A percentile compares a stretch with the other conserved stretches of the same genome.
phyloP scores from a whole-genome alignment of 2,113 vertebrate genomes.

The Chionomys nivalis region DNA sequence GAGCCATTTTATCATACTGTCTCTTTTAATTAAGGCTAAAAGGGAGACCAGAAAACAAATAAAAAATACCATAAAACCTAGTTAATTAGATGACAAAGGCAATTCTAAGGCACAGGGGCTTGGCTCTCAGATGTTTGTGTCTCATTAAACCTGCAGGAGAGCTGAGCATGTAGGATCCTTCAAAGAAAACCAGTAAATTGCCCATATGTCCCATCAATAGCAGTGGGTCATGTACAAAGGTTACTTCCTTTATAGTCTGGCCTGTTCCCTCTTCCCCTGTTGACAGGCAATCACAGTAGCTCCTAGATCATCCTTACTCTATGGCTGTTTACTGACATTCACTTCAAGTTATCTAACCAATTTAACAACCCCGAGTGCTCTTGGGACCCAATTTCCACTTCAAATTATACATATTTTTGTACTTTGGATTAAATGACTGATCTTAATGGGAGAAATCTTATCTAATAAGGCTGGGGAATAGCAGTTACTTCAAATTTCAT shows the following conservation, averaged over 20 bases:
- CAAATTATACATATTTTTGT: slow-evolving; percentile 75
- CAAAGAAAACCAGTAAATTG: slow-evolving; percentile 70
- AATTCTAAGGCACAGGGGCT: slow-evolving; percentile 46
- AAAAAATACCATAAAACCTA: slow-evolving; percentile 69
- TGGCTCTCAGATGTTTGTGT: slow-evolving; percentile 49
- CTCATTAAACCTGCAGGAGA: slow-evolving; percentile 68
- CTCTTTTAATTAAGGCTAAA: slow-evolving; percentile 83
- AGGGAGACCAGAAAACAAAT: slow-evolving; percentile 75
- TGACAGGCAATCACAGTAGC: slow-evolving; percentile 61
- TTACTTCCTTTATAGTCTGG: slow-evolving; percentile 43
- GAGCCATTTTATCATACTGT: slow-evolving; percentile 75
- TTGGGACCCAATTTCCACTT: slow-evolving; percentile 76
- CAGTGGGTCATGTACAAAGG: slow-evolving; percentile 56
- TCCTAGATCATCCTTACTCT: slow-evolving; percentile 59
- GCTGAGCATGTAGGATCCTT: slow-evolving; percentile 43
- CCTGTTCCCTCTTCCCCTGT: slow-evolving; percentile 1
- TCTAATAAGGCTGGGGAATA: slow-evolving; percentile 68
- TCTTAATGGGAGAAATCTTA: slow-evolving; percentile 76
- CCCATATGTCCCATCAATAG: slow-evolving; percentile 56
- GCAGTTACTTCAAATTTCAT: slow-evolving; percentile 74
- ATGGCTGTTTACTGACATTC: slow-evolving; percentile 63
- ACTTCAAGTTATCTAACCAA: slow-evolving; percentile 73
- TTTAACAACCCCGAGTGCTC: slow-evolving; percentile 70
- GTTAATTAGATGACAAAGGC: slow-evolving; percentile 70
- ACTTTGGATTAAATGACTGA: slow-evolving; percentile 76